Base-by-base conservation (phyloP, 2,797 vertebrate species). In the Gallirallus australis region DNA sequence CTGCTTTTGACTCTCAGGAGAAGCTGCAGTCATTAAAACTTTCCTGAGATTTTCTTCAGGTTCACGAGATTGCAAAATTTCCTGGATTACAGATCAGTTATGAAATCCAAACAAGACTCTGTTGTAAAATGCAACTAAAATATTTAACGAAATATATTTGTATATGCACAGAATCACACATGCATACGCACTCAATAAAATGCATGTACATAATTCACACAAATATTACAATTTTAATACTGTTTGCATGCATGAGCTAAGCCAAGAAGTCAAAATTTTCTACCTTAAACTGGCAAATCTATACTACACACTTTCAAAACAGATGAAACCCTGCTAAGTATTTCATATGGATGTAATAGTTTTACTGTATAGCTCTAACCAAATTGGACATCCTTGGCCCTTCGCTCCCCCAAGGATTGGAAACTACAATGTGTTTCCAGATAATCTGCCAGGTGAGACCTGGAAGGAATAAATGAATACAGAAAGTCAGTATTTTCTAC, bases 341-440 rank as follows among this genome's bases (percentile, higher is more conserved):
- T 15, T 64, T 85, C 35, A 66, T 18, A 45, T 9, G 30, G 15
- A 28, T 3, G 4, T 33, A 65, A 64, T 25, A 64, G 27, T 4
- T 86, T 81, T 39, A 66, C 47, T 52, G 16, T 47, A 15, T 3
- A 80, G 30, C 1, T 64, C 52, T 21, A 77, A 88, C 8, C 9
- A 56, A 78, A 45, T 2, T 64, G 39, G 35, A 53, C 33, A 33
- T 11, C 5, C 4, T 45, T 45, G 42, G 42, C 18, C 42, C 42
- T 45, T 45, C 8, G 18, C 19, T 6, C 17, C 47, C 1, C 4
- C 7, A 75, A 66, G 20, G 31, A 47, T 0, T 5, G 2, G 42
- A 75, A 86, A 90, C 13, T 25, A 66, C 60, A 90, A 82, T 42
- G 35, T 7, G n/a, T 71, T 65, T 84, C 30, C 54, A 90, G 64